These are phyloP conservation scores for Adoxophyes honmai DNA, from an alignment of 1,140 invertebrate species.

Conservation along the genomic window DNA sequence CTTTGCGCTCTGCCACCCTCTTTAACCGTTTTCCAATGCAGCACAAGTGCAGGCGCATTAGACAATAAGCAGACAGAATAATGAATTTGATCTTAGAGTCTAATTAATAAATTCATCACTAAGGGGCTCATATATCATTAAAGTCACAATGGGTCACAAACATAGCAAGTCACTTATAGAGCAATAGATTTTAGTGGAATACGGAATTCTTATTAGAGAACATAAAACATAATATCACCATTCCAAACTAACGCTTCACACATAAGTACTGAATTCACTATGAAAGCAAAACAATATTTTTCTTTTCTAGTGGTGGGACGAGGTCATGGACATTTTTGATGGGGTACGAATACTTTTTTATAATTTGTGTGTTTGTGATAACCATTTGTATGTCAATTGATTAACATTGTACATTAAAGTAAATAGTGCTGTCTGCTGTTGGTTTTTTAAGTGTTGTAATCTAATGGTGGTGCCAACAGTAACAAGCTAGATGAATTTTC, in stretches of 20 bases:
- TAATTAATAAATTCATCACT: no score
- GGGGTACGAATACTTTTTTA: slow-evolving; percentile 85
- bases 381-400: slow-evolving; percentile 29
- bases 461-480: neutral
- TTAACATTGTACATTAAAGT: slow-evolving; percentile 31
- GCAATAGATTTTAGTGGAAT: no score
- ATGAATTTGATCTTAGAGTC: no score
- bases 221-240: neutral
- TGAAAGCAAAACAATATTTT: slow-evolving; percentile 67
- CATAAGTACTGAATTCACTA: slow-evolving; percentile 21
- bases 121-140: no score
- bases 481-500: no score
- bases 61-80: no score
- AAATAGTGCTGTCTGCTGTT: slow-evolving; percentile 7
- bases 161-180: no score
- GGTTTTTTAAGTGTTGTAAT: slow-evolving; percentile 1
- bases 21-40: no score
- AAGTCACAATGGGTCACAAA: slow-evolving; percentile 3
- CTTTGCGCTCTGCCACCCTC: no score
- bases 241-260: neutral
- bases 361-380: slow-evolving; percentile 49
- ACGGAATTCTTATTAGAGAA: no score
- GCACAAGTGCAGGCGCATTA: no score
- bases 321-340: slow-evolving; percentile 95
- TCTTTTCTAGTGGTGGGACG: slow-evolving; percentile 95